Evolutionary conservation across 1,140 invertebrate genomes (phyloP).

Genomic region (Ceratosolen solmsi): DNA sequence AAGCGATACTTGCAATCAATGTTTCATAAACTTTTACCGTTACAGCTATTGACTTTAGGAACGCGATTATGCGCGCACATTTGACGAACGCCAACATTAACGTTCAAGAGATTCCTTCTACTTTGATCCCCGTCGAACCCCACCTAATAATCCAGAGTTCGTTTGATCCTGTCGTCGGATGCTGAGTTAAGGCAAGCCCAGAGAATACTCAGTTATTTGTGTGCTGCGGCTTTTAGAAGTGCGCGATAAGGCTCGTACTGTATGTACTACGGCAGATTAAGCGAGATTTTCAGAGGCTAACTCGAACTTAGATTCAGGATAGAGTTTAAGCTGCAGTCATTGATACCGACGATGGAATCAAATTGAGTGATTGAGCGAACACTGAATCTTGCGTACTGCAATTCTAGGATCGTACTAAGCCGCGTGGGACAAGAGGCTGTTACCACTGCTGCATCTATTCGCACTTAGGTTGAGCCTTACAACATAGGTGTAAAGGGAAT

Average conservation of each 20-base stretch:
- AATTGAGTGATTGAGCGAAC: constrained; percentile 11
- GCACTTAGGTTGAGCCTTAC: background rate
- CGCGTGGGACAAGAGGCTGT: background rate
- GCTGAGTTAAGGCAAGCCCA: background rate
- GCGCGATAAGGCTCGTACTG: constrained; percentile 14
- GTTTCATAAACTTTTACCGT: too few relatives aligned
- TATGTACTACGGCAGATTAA: constrained; percentile 34
- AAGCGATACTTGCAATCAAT: too few relatives aligned
- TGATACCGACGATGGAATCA: background rate
- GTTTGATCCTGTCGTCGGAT: background rate
- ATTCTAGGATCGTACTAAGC: background rate
- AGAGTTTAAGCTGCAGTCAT: background rate
- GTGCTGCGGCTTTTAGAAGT: background rate
- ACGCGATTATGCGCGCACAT: background rate
- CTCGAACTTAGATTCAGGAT: background rate
- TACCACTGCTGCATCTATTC: background rate
- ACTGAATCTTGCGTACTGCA: background rate
- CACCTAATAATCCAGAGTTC: background rate
- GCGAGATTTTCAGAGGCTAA: constrained; percentile 19
- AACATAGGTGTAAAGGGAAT: background rate
- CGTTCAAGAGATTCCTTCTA: background rate
- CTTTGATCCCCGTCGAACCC: background rate
- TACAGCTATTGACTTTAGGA: too few relatives aligned
- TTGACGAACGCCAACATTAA: constrained; percentile 13
- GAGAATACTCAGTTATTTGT: background rate